Conservation (phyloP, 2,797 vertebrate species). For the Labroides dimidiatus region DNA sequence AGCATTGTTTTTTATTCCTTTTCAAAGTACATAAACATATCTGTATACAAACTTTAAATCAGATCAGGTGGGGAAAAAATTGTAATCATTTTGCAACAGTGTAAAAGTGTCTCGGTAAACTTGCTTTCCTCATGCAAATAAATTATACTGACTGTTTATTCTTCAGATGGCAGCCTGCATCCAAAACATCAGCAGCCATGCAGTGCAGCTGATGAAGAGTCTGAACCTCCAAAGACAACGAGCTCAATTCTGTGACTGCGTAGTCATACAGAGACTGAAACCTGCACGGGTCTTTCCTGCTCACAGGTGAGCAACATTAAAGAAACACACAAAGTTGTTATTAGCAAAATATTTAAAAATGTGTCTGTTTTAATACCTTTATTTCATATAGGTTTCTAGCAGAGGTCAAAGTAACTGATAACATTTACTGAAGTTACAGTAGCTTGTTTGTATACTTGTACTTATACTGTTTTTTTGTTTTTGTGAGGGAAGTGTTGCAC, state of each 20-base stretch:
- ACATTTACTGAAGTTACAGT: no score
- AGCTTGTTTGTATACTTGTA: no score
- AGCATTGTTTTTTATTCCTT: neutral
- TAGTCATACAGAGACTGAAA: constrained; percentile 64
- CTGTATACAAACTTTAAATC: no score
- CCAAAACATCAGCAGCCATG: constrained; percentile 36
- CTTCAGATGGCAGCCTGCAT: constrained; percentile 39
- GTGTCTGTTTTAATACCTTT: neutral
- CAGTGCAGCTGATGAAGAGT: constrained; percentile 60
- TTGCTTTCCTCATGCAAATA: neutral
- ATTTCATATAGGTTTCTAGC: neutral
- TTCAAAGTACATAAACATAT: neutral
- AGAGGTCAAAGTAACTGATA: no score
- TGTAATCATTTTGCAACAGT: neutral
- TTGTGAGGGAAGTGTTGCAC: no score
- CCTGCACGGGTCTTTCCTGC: constrained; percentile 72
- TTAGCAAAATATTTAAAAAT: neutral
- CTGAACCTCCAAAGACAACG: constrained; percentile 74
- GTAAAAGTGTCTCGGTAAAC: neutral
- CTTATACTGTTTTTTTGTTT: no score
- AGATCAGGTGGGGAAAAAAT: neutral
- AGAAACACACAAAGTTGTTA: neutral
- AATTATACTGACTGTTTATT: constrained; percentile 11
- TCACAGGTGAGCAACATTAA: constrained; percentile 69
- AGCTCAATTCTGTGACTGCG: constrained; percentile 80